Evolutionary conservation across 2,797 vertebrate genomes (phyloP).

Genomic region (Mus caroli): DNA sequence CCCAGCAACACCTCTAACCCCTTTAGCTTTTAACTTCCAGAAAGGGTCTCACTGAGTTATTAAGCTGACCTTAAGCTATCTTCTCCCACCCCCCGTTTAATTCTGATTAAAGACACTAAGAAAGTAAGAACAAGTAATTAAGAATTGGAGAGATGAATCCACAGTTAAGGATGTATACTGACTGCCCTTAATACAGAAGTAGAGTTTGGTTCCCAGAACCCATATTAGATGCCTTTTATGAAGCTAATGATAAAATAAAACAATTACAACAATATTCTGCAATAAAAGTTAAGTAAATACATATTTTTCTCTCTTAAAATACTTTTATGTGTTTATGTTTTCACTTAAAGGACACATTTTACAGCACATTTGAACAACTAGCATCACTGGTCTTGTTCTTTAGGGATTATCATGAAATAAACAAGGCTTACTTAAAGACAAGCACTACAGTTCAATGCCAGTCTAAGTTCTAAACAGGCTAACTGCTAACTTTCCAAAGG

Average conservation of each 20-base stretch:
- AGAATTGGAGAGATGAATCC: not conserved
- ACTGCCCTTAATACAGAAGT: not conserved
- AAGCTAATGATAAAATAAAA: not conserved
- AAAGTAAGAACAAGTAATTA: not conserved
- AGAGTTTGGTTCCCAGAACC: not conserved
- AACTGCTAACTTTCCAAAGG: not conserved
- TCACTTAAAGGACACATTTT: not conserved
- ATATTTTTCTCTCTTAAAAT: not conserved
- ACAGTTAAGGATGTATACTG: not conserved
- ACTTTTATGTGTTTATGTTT: not conserved
- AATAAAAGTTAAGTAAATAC: not conserved
- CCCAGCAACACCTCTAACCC: not conserved
- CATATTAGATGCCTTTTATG: not conserved
- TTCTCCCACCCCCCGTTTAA: not conserved
- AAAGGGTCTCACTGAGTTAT: not conserved
- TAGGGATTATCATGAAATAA: not conserved
- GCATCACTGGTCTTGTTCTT: not conserved
- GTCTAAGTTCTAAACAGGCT: not conserved
- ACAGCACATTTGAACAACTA: not conserved
- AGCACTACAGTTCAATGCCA: not conserved
- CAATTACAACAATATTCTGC: not conserved
- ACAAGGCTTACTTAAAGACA: not conserved
- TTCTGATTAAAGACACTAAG: not conserved
- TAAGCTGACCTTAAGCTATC: not conserved
- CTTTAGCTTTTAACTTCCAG: not conserved